Percentiles rank a stretch among this genome's conserved stretches.
Conservation (phyloP, 2,797 vertebrate genomes). For the Urocyon cinereoargenteus region DNA sequence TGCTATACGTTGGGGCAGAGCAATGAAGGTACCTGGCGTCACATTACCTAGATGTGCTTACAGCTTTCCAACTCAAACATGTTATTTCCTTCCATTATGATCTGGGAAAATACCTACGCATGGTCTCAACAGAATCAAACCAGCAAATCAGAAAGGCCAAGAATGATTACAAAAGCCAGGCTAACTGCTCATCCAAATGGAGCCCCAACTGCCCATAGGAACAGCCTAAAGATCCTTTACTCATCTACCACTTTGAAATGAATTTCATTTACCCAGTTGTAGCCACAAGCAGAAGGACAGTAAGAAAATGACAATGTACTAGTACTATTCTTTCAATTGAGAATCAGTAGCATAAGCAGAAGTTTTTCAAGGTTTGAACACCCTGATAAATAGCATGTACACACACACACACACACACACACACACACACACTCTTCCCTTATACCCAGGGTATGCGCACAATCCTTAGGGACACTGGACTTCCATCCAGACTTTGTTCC, state of each 20-base stretch:
- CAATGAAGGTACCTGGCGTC: not conserved
- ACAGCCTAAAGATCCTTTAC: not conserved
- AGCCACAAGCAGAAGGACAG: not conserved
- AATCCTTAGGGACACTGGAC: not conserved
- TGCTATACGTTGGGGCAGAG: not conserved
- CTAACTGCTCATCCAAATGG: not conserved
- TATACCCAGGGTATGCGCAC: rapidly evolving
- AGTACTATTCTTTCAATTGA: not conserved
- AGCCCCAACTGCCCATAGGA: not conserved
- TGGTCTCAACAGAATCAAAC: not conserved
- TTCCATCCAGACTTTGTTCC: not conserved
- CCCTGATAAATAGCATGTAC: not conserved
- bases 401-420: too few relatives aligned
- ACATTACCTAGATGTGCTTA: not conserved
- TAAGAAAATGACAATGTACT: not conserved
- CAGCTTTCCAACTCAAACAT: not conserved
- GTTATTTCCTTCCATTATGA: not conserved
- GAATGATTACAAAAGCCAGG: not conserved
- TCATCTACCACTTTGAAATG: not conserved
- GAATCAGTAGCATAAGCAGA: not conserved
- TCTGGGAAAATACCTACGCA: not conserved
- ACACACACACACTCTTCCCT: too few relatives aligned
- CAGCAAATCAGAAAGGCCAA: not conserved
- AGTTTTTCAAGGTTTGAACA: not conserved
- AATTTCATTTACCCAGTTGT: not conserved